Percentiles rank a stretch among this genome's conserved stretches.
These are phyloP conservation scores for Semotilus atromaculatus DNA, from an alignment of 2,797 vertebrate genomes.

Conservation along the genomic window DNA sequence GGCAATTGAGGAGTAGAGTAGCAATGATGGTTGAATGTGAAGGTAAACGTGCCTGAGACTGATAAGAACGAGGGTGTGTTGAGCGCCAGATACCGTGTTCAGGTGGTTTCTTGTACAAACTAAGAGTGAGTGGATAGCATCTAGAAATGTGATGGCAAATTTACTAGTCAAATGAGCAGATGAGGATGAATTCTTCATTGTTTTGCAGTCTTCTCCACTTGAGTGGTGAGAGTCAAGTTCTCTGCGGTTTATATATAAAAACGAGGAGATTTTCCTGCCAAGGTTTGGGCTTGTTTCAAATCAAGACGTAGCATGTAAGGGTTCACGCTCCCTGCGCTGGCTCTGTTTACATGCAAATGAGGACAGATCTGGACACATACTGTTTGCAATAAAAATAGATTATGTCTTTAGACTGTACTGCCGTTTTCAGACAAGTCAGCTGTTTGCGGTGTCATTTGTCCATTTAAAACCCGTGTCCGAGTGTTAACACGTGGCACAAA, in stretches of 20 bases:
- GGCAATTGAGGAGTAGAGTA: conserved; percentile 3
- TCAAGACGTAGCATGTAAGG: conserved; percentile 52
- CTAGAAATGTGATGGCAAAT: conserved; percentile 56
- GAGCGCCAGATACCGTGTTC: conserved; percentile 69
- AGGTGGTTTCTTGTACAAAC: conserved; percentile 65
- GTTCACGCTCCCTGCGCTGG: conserved; percentile 1
- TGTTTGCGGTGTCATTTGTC: not conserved
- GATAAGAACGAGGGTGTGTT: conserved; percentile 43
- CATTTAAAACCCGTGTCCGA: not conserved
- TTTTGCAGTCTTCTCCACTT: not conserved
- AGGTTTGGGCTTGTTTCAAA: conserved; percentile 19
- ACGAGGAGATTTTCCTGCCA: not conserved
- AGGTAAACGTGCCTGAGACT: conserved; percentile 57
- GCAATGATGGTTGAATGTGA: conserved; percentile 38
- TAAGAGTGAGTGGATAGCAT: conserved; percentile 30
- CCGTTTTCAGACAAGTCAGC: conserved; percentile 20
- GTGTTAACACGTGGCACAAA: not conserved
- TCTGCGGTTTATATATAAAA: not conserved
- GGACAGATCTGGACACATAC: conserved; percentile 28
- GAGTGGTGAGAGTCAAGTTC: not conserved
- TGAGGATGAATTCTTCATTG: conserved; percentile 14
- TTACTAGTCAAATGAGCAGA: conserved; percentile 55
- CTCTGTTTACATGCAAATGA: conserved; percentile 48
- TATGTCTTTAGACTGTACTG: not conserved
- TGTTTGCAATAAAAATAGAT: conserved; percentile 29